Evolutionary conservation across 2,888 invertebrate species (phyloP).

Genomic region (Operophtera brumata): DNA sequence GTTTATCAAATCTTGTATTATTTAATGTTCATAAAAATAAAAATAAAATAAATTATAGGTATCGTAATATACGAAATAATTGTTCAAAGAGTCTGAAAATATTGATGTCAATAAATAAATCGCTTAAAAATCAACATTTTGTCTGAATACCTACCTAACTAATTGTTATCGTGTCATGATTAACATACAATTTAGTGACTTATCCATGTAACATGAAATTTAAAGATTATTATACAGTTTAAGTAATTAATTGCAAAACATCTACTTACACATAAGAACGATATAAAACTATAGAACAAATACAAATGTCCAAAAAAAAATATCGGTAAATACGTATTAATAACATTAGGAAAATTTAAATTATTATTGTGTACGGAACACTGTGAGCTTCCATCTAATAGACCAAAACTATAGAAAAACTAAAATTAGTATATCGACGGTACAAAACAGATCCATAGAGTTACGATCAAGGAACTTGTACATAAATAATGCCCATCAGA

Average conservation of each 20-base stretch:
- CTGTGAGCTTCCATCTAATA: background rate
- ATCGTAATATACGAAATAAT: slow-evolving; percentile 74
- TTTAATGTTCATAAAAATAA: slow-evolving; percentile 55
- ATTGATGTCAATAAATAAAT: slow-evolving; percentile 36
- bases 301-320: background rate
- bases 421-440: background rate
- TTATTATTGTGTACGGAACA: background rate
- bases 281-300: background rate
- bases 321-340: background rate
- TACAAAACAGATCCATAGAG: background rate
- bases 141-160: slow-evolving; percentile 46
- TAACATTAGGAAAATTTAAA: background rate
- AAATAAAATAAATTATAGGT: slow-evolving; percentile 63
- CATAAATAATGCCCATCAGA: slow-evolving; percentile 24
- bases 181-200: slow-evolving; percentile 39
- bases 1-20: slow-evolving; percentile 46
- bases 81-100: slow-evolving; percentile 32
- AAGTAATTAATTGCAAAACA: slow-evolving; percentile 3
- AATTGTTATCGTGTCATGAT: slow-evolving; percentile 66
- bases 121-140: slow-evolving; percentile 59
- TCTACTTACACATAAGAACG: no score
- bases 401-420: background rate
- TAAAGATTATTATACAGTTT: slow-evolving; percentile 2
- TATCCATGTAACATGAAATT: slow-evolving; percentile 37
- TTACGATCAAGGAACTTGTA: slow-evolving; percentile 26